Conservation (phyloP, 1,140 invertebrate species). For the Cyrtorhinus lividipennis region DNA sequence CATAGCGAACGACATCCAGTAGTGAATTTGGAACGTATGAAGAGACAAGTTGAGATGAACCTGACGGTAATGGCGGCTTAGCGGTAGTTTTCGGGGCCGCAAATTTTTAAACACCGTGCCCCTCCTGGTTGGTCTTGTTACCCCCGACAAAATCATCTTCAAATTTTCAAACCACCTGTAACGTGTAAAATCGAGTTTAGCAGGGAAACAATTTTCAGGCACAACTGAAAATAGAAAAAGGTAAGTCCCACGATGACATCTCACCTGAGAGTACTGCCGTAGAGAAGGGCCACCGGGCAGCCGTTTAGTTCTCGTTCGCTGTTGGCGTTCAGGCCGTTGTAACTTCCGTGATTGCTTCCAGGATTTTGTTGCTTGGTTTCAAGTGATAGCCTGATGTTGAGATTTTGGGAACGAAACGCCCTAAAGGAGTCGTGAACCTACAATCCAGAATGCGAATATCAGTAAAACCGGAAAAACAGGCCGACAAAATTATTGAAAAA, state of each 20-base stretch:
- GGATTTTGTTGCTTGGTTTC: slow-evolving; percentile 58
- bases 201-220: no score
- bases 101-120: slow-evolving; percentile 76
- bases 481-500: slow-evolving; percentile 8
- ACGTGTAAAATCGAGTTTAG: background rate
- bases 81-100: slow-evolving; percentile 68
- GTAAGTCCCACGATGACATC: no score
- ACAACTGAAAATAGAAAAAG: no score
- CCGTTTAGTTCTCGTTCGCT: slow-evolving; percentile 40
- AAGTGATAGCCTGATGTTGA: slow-evolving; percentile 75
- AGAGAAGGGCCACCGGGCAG: slow-evolving; percentile 65
- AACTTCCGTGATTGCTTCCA: background rate
- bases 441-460: background rate
- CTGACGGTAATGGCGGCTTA: slow-evolving; percentile 85
- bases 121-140: slow-evolving; percentile 82
- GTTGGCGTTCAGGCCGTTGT: slow-evolving; percentile 27
- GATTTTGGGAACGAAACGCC: slow-evolving; percentile 85
- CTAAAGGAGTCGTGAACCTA: slow-evolving; percentile 70
- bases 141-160: slow-evolving; percentile 87
- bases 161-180: slow-evolving; percentile 84
- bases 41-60: slow-evolving; percentile 71
- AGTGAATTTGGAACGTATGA: slow-evolving; percentile 84
- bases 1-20: slow-evolving; percentile 97
- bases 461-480: no score
- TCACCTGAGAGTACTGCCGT: slow-evolving; percentile 76